Evolutionary conservation across 2,113 vertebrate species (phyloP), one percentile per base, ranked within the genome.

Genomic region (Festucalex cinctus): DNA sequence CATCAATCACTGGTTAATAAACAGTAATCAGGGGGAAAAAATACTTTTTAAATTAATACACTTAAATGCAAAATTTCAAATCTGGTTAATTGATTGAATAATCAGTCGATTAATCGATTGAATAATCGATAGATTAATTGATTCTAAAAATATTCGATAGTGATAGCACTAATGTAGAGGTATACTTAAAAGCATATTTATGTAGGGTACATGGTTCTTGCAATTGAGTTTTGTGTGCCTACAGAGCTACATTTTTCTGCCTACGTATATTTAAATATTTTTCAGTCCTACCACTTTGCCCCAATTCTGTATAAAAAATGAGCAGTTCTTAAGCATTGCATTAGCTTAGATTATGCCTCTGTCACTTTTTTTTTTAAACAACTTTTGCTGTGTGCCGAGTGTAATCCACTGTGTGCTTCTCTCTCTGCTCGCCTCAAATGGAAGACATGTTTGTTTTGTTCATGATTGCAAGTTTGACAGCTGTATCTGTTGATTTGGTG

Each of bases 221-320:
- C 41, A 43, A 5, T 1, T 2, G n/a, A 63, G 32, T 53, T 9
- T 6, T 17, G 39, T 24, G 28, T 32, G 24, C 54, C 26, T 32
- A 22, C 54, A 57, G 54, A 26, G 14, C 28, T 35, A 57, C 12
- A 35, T 65, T 61, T 12, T 43, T 43, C 41, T 61, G 37, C 49
- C 36, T 36, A 65, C 54, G n/a, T 39, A 54, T 22, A 65, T 66
- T 66, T 62, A 65, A 70, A 78, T 57, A 65, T 19, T 65, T 70
- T 49, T 72, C 36, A 75, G 10, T 35, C n/a, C 17, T 70, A 59
- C 49, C 20, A 41, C 43, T 22, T 14, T 67, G 53, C 43, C 65
- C n/a, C 28, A 22, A 14, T 53, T 68, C 14, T 60, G 37, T 22
- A 54, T 53, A 26, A 39, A 32, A 10, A 43, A 68, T 63, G 32